Percentiles rank a stretch among this genome's conserved stretches.
These are phyloP conservation scores for Lomographa bimaculata DNA, from an alignment of 2,888 invertebrate genomes.

Conservation along the genomic window DNA sequence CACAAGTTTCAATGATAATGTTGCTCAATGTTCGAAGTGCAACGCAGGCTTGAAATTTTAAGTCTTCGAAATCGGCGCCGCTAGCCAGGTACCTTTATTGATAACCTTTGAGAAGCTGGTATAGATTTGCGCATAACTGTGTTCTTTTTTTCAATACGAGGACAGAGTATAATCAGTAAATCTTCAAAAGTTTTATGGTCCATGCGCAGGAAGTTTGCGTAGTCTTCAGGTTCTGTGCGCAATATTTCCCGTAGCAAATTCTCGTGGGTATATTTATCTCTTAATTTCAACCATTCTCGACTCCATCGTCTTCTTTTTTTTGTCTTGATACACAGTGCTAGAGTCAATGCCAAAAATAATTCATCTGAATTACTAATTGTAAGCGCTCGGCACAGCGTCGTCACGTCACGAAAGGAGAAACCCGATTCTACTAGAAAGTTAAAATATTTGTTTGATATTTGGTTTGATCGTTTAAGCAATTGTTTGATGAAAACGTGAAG, in stretches of 20 bases:
- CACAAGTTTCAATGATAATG: constrained; percentile 23
- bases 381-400: constrained; percentile 1
- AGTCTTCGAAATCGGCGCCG: constrained; percentile 22
- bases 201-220: constrained; percentile 16
- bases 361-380: too few relatives aligned
- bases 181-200: constrained; percentile 12
- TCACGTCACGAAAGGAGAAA: constrained; percentile 15
- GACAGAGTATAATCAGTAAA: constrained; percentile 11
- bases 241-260: constrained; percentile 17
- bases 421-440: constrained; percentile 13
- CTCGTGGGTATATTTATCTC: constrained; percentile 12
- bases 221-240: constrained; percentile 19
- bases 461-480: constrained; percentile 13
- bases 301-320: constrained; percentile 14
- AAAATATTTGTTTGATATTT: constrained; percentile 14
- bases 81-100: constrained; percentile 22
- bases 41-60: constrained; percentile 18
- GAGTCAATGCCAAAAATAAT: constrained; percentile 1
- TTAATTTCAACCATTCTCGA: constrained; percentile 11
- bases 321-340: constrained; percentile 8
- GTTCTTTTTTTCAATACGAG: constrained; percentile 17
- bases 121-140: constrained; percentile 22
- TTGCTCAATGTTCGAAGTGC: constrained; percentile 19
- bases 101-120: constrained; percentile 21
- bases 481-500: constrained; percentile 16